Conservation (phyloP, 2,113 vertebrate genomes). For the Pseudonaja textilis region DNA sequence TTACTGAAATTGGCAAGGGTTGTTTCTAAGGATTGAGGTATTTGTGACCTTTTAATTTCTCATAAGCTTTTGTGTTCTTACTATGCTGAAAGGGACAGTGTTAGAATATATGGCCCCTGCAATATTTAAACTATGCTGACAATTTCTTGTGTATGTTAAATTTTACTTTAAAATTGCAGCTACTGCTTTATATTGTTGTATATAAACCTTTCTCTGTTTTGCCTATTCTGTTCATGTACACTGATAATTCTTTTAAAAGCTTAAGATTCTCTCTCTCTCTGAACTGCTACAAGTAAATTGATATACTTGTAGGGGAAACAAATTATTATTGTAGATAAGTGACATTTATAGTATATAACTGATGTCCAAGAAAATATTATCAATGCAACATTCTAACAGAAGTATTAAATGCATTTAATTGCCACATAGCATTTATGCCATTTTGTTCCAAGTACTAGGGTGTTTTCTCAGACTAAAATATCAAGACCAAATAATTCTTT, state of each 20-base stretch:
- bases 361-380: neutral
- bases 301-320: conserved; percentile 4
- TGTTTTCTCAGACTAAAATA: neutral
- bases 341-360: neutral
- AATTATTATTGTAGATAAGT: neutral
- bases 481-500: neutral
- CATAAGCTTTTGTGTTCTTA: conserved; percentile 51
- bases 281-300: conserved; percentile 34
- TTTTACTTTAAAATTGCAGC: conserved; percentile 53
- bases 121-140: conserved; percentile 61
- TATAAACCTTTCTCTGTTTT: conserved; percentile 40
- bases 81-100: conserved; percentile 62
- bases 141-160: conserved; percentile 60
- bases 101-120: conserved; percentile 63
- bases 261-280: conserved; percentile 24
- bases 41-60: conserved; percentile 59
- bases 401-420: conserved; percentile 3
- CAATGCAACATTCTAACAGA: neutral
- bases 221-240: conserved; percentile 45
- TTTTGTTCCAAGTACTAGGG: conserved; percentile 20
- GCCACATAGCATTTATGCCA: conserved; percentile 3
- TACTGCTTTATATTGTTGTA: conserved; percentile 57
- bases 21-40: conserved; percentile 29
- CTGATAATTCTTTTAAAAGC: conserved; percentile 60
- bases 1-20: conserved; percentile 38